Evolutionary conservation across 2,113 vertebrate genomes (phyloP), one percentile per base, ranked within the genome.

Genomic region (Cathartes aura): DNA sequence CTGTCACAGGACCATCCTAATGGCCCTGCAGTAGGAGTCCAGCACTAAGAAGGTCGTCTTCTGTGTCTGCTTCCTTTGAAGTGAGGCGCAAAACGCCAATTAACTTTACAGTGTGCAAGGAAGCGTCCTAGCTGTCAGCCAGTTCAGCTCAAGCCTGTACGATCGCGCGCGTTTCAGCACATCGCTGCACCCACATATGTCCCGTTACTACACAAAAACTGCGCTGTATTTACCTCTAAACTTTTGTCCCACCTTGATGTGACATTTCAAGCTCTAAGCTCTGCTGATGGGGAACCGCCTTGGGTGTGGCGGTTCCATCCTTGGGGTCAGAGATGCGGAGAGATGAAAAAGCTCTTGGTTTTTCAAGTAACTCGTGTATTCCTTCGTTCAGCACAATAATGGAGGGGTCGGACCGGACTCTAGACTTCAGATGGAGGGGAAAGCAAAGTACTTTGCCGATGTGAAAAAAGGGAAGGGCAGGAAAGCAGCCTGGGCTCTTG

Each of bases 291-390:
- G 45, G 12, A 83, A 27, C 27, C 18, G 26, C 43, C 12, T 22
- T 58, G 38, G 52, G 76, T 34, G 19, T 29, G 82, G 80, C 16
- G 3, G 56, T 58, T 63, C 66, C 24, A 45, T 15, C 38, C 38
- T 12, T 29, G 34, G 20, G 13, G 22, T 24, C 48, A 68, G 12
- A 27, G n/a, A 64, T 21, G 59, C 0, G 0, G 45, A 53, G 50
- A 66, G 32, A 62, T 52, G 40, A 64, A 68, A 56, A 50, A 75
- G 34, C 52, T 67, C 50, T 70, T 52, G 22, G 1, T 15, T 89
- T 73, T 68, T 45, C 63, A 59, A 74, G 27, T 45, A 45, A 80
- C 58, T 92, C 19, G 0, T 6, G 19, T 24, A 10, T 42, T 66
- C 62, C 72, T 58, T 79, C 43, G 72, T 90, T 52, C 68, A 75